Base-by-base conservation (phyloP, 2,888 invertebrate species). In the Pristionchus maxplancki region DNA sequence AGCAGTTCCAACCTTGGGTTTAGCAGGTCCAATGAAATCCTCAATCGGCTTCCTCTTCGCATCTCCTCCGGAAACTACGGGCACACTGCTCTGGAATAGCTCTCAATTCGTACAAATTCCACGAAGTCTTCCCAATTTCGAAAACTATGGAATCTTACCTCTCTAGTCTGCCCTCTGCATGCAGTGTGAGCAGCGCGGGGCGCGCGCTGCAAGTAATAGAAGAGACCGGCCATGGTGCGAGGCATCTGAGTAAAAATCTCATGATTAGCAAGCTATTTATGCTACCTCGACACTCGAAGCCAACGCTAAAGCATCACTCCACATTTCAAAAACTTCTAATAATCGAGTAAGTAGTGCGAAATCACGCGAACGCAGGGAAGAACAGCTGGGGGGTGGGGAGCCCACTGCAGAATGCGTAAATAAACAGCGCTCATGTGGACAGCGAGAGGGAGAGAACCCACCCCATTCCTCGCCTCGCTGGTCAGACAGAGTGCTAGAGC, bases 11-110 rank as follows among this genome's bases (percentile, higher is more conserved):
- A 91, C 91, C 89, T 92, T 92, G 8, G 74, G 87, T 37, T 90
- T 74, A 6, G 90, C 84, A 28, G 90, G 88, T 20, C 92, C 92
- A 44, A 93, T 90, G 58, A 93, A 90, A 58, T 92, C 92, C 62
- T 92, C 90, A 31, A 93, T 85, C 44, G 92, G 90, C 88, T 93
- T 92, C 40, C 91, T 88, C 74, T 92, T 92, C 74, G 93, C 93
- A 67, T 92, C 92, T 58, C 87, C 88, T 5, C 89, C 89, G 82
- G 91, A 88, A 44, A 91, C 90, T 83, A 91, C 90, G 17, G 93
- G 93, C 37, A 92, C 88, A 58, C 90, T 90, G 62, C 31, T 64
- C 64, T 64, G 64, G 20, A 64, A 64, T 64, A 6, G n/a, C 24
- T 17, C 24, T 58, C n/a, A 6, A 24, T 58, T 0, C 24, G 24